phyloP scores from a whole-genome alignment of 2,888 invertebrate genomes.

The Lamellibrachia columna region DNA sequence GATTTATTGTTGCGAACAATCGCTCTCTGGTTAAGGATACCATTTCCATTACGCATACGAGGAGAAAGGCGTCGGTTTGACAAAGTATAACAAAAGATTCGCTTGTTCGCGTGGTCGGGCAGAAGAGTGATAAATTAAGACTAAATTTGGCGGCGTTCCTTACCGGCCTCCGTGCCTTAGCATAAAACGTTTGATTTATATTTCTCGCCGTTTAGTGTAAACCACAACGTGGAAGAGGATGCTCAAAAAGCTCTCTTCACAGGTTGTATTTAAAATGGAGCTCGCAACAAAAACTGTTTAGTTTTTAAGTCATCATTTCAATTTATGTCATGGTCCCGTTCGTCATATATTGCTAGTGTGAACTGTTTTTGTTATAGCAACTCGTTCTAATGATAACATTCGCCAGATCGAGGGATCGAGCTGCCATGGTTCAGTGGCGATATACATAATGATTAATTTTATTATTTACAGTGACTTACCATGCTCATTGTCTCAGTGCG shows the following conservation, averaged over 20 bases:
- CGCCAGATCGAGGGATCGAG: too few relatives aligned
- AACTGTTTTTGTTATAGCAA: too few relatives aligned
- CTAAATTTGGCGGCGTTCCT: background rate
- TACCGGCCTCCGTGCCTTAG: background rate
- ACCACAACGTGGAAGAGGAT: background rate
- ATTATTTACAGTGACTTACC: too few relatives aligned
- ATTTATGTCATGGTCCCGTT: background rate
- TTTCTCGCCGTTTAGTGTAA: background rate
- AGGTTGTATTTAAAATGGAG: background rate
- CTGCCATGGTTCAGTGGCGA: too few relatives aligned
- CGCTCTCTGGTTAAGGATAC: background rate
- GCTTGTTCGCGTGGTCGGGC: background rate
- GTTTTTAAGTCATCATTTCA: background rate
- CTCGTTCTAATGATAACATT: too few relatives aligned
- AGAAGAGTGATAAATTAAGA: background rate
- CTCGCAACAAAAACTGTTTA: background rate
- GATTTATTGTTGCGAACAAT: background rate
- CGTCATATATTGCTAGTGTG: background rate
- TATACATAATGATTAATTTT: too few relatives aligned
- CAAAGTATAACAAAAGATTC: background rate
- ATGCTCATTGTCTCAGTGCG: too few relatives aligned
- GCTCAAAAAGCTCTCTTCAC: background rate
- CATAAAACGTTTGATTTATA: slow-evolving; percentile 16
- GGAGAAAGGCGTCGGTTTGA: background rate
- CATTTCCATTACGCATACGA: background rate